Evolutionary conservation across 1,140 invertebrate species (phyloP), one percentile per base, ranked within the genome.

Genomic region (Listronotus oregonensis): DNA sequence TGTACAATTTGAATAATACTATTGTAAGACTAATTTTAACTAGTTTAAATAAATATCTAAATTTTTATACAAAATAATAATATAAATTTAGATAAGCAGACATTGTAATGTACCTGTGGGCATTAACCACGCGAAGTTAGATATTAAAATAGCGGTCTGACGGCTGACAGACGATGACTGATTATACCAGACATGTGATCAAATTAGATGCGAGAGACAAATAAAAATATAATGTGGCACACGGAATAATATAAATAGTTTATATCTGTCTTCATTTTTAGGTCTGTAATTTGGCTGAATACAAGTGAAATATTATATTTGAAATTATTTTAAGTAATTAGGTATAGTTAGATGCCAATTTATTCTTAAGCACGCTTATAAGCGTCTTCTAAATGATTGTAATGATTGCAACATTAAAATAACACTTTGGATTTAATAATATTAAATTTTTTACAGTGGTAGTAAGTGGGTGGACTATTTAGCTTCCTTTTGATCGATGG

Each of bases 171-270:
- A 67, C 65, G 50, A 56, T 67, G 57, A 67, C 51, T 56, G 65
- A 61, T 67, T 67, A 67, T 67, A 62, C 50, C 44, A 56, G 52
- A 67, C 57, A 67, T 56, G 58, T 61, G 58, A 67, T 61, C 58
- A 56, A 67, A 67, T 67, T 60, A 61, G 58, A 61, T 61, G 65
- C 42, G 42, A 57, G 58, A 54, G 58, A 69, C 68, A 67, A 66
- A 69, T 66, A 69, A 69, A 69, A 66, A 66, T 66, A 62, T 69
- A 46, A 67, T 63, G 60, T 52, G 52, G 47, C 52, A 47, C 59
- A 63, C 55, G 21, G 50, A 60, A 54, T 60, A 47, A 61, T 67
- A 57, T 64, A 64, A 64, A 67, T 64, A 64, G 54, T 63, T 63
- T 46, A 46, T 55, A 55, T 54, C 57, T 61, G 63, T 49, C 50